Conservation (phyloP, 2,113 vertebrate species). For the Nycticorax nycticorax region DNA sequence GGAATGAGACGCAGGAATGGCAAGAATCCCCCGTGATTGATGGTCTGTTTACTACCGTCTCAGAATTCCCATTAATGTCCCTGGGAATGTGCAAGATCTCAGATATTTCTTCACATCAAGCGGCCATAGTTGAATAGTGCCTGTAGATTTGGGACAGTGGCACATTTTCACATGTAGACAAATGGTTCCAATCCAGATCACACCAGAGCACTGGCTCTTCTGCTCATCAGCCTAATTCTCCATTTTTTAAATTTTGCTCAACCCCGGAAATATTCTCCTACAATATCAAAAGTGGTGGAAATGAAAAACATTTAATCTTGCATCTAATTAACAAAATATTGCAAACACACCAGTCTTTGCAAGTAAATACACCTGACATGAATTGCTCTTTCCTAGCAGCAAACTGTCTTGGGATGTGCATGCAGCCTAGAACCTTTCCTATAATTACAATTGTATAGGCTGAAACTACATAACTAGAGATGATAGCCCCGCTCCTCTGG, state of each 20-base stretch:
- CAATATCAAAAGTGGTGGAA: background rate
- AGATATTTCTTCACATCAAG: background rate
- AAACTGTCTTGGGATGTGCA: background rate
- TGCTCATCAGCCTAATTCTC: background rate
- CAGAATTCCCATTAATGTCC: background rate
- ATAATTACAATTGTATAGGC: fast-evolving
- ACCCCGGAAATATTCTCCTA: background rate
- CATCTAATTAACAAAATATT: background rate
- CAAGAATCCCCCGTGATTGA: background rate
- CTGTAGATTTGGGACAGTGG: background rate
- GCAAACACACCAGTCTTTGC: background rate
- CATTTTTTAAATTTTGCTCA: background rate
- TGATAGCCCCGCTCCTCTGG: background rate
- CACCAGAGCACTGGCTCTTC: background rate
- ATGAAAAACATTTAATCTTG: background rate
- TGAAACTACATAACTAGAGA: background rate
- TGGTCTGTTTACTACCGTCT: background rate
- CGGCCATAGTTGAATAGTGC: background rate
- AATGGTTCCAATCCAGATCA: background rate
- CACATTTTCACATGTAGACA: background rate
- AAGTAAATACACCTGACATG: background rate
- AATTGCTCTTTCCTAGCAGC: background rate
- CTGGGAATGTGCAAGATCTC: background rate
- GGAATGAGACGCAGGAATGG: background rate
- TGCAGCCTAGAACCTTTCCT: background rate